phyloP scores from a whole-genome alignment of 2,888 invertebrate species.

The Hydrotaea diabolus region DNA sequence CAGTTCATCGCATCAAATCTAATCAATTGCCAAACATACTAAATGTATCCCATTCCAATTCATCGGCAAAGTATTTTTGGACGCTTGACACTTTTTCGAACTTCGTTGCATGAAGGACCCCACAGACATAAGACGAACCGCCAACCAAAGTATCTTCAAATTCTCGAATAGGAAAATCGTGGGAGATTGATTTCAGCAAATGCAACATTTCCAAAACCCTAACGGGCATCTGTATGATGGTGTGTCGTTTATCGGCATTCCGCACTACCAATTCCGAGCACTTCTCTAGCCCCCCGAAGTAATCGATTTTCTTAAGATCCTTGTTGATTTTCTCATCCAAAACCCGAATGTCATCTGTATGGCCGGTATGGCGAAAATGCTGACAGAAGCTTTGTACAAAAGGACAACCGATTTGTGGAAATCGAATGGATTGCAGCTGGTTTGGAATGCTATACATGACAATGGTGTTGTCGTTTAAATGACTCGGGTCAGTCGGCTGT shows the following conservation, averaged over 20 bases:
- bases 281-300: not conserved
- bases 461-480: not conserved
- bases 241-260: not conserved
- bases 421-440: not conserved
- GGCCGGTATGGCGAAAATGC: not conserved
- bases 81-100: not conserved
- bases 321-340: not conserved
- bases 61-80: not conserved
- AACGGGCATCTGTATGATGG: not conserved
- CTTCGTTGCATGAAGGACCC: not conserved
- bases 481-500: not conserved
- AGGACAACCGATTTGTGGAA: not conserved
- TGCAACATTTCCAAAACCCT: not conserved
- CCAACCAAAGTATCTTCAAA: not conserved
- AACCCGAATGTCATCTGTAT: not conserved
- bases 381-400: slow-evolving; percentile 11
- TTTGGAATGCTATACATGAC: slow-evolving; percentile 4
- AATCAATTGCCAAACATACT: not conserved
- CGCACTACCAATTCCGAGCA: not conserved
- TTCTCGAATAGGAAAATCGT: not conserved
- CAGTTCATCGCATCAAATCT: no score
- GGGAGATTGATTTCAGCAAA: not conserved
- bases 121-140: slow-evolving; percentile 13
- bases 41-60: not conserved
- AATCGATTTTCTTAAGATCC: not conserved